Conservation (phyloP, 2,888 invertebrate genomes). For the Amiota mariae region DNA sequence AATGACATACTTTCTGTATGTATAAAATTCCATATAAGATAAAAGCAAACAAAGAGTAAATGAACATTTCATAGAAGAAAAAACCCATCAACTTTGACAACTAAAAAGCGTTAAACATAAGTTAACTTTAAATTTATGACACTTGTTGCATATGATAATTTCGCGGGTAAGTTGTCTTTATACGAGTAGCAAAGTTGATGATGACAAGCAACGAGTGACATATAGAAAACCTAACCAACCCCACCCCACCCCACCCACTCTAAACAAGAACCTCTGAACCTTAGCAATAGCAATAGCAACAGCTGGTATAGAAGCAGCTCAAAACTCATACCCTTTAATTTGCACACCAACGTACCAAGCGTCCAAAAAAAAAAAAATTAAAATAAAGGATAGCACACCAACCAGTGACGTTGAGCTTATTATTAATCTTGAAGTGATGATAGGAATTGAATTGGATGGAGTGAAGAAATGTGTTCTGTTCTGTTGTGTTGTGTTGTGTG, state of each 20-base stretch:
- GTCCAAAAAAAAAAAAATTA: conserved; percentile 31
- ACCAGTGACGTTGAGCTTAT: conserved; percentile 47
- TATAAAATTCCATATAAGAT: not conserved
- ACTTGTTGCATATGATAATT: conserved; percentile 66
- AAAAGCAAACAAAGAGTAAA: not conserved
- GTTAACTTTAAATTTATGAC: conserved; percentile 59
- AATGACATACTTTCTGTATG: not conserved
- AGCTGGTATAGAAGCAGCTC: not conserved
- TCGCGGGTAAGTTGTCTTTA: not conserved
- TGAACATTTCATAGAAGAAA: no score
- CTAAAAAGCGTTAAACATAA: conserved; percentile 16
- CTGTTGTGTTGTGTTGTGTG: conserved; percentile 49
- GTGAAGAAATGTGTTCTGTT: conserved; percentile 11
- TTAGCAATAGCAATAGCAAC: no score
- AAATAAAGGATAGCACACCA: conserved; percentile 27
- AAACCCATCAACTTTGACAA: not conserved
- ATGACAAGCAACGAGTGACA: conserved; percentile 14
- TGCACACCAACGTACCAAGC: conserved; percentile 13
- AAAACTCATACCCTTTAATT: conserved; percentile 9
- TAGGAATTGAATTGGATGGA: no score
- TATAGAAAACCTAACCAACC: no score
- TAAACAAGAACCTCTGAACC: no score
- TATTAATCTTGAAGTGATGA: conserved; percentile 49
- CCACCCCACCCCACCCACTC: not conserved
- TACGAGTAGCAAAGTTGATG: conserved; percentile 19